Evolutionary conservation across 1,140 invertebrate genomes (phyloP), one percentile per base, ranked within the genome.

Genomic region (Globodera rostochiensis): DNA sequence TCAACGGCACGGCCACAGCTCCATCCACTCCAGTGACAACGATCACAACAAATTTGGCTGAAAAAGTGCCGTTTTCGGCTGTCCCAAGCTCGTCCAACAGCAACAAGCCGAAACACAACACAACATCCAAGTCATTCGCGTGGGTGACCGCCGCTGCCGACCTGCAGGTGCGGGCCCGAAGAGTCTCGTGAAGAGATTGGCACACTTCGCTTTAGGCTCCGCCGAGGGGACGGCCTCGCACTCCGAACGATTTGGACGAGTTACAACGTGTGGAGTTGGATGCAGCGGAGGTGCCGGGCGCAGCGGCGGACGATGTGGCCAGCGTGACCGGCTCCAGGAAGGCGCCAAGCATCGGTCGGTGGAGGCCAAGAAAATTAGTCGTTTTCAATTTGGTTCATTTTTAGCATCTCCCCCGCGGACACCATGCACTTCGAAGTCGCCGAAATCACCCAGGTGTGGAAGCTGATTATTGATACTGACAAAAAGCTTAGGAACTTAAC

Each of bases 171-270:
- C 7, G 50, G 7, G 4, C 50, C 57, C 5, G 57, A 36, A 36
- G 36, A 36, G 36, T 36, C 36, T 36, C 19, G 11, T 19, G 11
- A 60, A 11, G 11, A 53, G 11, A 53, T 9, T 9, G 50, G 50
- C 50, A 13, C 50, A 7, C 7, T 19, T 3, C 19, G 11, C 19
- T 82, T 57, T 85, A 84, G n/a, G 88, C 88, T 74, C 79, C 85
- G 71, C 86, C 87, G 6, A 90, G 88, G 74, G 79, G 57, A 60
- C 57, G 88, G 45, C 87, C 89, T 13, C 82, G 88, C 36, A 88
- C 88, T 60, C 89, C 88, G 25, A 89, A 89, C 78, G 85, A 90
- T 45, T 77, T 89, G 69, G 88, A 89, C 70, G 81, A 80, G n/a
- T 53, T 19, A 36, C 71, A 77, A 53, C 50, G 6, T 3, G 36